phyloP scores from a whole-genome alignment of 2,113 vertebrate species.

The Austrofundulus limnaeus region DNA sequence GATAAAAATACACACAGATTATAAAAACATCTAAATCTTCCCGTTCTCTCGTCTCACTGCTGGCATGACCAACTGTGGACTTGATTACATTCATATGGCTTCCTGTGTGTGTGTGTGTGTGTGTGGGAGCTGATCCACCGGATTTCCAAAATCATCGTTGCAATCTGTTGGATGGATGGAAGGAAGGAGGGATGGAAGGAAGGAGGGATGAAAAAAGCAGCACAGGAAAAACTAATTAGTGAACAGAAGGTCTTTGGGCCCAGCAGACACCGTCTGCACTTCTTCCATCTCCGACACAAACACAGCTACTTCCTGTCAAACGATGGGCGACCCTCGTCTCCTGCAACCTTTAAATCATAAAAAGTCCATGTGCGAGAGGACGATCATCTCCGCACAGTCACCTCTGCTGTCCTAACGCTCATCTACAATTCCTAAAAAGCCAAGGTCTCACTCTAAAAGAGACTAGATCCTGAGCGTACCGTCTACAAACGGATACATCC shows the following conservation, averaged over 20 bases:
- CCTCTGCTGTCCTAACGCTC: slow-evolving; percentile 45
- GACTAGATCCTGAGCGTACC: slow-evolving; percentile 16
- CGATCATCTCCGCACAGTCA: slow-evolving; percentile 31
- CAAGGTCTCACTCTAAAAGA: slow-evolving; percentile 38
- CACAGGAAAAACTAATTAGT: slow-evolving; percentile 72
- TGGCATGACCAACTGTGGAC: slow-evolving; percentile 48
- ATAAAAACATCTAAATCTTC: slow-evolving; percentile 60
- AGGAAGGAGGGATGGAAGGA: slow-evolving; percentile 17
- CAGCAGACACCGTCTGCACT: slow-evolving; percentile 19
- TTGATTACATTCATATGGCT: slow-evolving; percentile 67
- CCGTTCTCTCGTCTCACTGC: slow-evolving; percentile 29
- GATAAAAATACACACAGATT: slow-evolving; percentile 39
- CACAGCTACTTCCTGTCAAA: slow-evolving; percentile 19
- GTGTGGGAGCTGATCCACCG: slow-evolving; percentile 43
- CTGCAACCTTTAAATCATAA: slow-evolving; percentile 50
- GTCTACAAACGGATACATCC: neutral
- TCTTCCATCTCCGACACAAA: slow-evolving; percentile 11
- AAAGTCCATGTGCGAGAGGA: slow-evolving; percentile 30
- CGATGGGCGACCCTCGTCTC: slow-evolving; percentile 36
- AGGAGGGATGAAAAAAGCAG: slow-evolving; percentile 39
- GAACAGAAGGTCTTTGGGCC: slow-evolving; percentile 68
- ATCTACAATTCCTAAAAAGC: slow-evolving; percentile 51
- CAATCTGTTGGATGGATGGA: slow-evolving; percentile 69
- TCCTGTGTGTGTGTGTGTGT: slow-evolving; percentile 12
- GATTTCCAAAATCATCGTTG: slow-evolving; percentile 63